Conservation (phyloP, 2,113 vertebrate genomes). For the Nansenia antarctica region DNA sequence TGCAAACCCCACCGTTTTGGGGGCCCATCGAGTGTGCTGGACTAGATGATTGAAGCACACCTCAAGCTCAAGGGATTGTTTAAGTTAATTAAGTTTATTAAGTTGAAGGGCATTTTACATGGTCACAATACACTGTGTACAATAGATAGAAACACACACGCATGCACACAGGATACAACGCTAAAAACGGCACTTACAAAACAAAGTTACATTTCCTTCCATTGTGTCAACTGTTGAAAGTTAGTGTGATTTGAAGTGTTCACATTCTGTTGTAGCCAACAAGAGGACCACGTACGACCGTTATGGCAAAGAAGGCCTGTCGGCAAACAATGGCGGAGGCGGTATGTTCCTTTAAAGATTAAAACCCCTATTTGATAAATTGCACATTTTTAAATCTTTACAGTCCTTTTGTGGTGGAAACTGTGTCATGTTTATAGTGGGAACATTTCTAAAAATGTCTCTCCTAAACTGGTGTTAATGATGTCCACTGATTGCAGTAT, state of each 20-base stretch:
- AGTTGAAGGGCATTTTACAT: not conserved
- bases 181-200: too few species aligned
- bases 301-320: conserved; percentile 92
- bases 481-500: not conserved
- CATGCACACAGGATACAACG: not conserved
- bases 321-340: conserved; percentile 76
- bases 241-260: not conserved
- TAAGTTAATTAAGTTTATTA: too few species aligned
- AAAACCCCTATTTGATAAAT: not conserved
- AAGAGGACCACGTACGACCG: conserved; percentile 90
- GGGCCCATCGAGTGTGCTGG: too few species aligned
- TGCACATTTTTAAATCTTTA: not conserved
- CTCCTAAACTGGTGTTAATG: not conserved
- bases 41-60: too few species aligned
- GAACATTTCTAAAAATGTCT: not conserved
- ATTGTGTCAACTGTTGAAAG: not conserved
- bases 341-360: conserved; percentile 7
- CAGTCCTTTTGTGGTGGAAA: not conserved
- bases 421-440: not conserved
- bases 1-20: too few species aligned
- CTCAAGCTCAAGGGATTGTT: too few species aligned
- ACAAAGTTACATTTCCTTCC: too few species aligned
- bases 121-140: not conserved
- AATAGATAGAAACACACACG: not conserved
- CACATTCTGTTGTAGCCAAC: conserved; percentile 73